Evolutionary conservation across 2,113 vertebrate genomes (phyloP).

Genomic region (Vulpes ferrilata): DNA sequence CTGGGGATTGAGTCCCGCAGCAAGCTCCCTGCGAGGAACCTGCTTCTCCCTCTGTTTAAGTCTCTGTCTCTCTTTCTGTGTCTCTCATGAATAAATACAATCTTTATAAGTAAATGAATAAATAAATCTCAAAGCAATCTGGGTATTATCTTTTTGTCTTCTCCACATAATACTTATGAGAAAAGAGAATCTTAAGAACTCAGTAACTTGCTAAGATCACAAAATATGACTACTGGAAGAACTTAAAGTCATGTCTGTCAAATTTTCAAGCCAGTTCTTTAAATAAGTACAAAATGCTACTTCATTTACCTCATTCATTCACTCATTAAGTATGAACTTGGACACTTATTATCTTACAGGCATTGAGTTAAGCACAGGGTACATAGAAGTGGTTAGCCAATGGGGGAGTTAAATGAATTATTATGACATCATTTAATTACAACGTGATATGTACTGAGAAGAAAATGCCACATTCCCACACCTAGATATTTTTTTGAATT

Average conservation of each 20-base stretch:
- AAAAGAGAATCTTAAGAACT: background rate
- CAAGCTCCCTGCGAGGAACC: too few relatives aligned
- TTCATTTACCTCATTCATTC: background rate
- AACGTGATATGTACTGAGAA: background rate
- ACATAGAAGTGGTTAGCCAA: background rate
- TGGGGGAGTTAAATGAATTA: background rate
- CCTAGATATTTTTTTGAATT: background rate
- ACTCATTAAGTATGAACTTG: background rate
- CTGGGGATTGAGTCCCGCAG: too few relatives aligned
- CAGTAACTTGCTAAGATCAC: background rate
- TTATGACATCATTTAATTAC: background rate
- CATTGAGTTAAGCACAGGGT: background rate
- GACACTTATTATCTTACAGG: background rate
- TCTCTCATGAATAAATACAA: too few relatives aligned
- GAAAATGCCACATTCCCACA: background rate
- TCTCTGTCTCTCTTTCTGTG: too few relatives aligned
- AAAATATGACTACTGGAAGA: background rate
- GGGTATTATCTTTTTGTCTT: background rate
- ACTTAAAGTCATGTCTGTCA: background rate
- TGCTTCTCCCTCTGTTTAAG: too few relatives aligned
- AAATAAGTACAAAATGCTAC: background rate
- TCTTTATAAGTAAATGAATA: too few relatives aligned
- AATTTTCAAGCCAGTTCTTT: background rate
- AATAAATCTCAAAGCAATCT: background rate
- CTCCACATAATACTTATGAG: background rate